Percentiles rank a stretch among this genome's conserved stretches.
phyloP scores from a whole-genome alignment of 2,888 invertebrate species.

The Agrotis segetum region DNA sequence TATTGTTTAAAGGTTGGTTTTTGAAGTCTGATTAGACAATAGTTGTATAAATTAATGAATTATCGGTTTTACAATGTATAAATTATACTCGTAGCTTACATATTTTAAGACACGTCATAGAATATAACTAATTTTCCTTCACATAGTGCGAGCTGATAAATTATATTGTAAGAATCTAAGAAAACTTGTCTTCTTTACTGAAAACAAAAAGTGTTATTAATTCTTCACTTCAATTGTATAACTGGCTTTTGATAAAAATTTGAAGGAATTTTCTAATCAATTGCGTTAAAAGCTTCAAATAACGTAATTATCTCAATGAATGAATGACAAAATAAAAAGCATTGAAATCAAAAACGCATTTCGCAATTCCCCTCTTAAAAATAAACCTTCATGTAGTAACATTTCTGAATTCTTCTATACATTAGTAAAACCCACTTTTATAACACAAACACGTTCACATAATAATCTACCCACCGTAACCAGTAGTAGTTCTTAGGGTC shows the following conservation, averaged over 20 bases:
- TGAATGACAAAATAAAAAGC: not conserved
- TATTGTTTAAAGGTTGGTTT: not conserved
- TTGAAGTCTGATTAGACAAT: not conserved
- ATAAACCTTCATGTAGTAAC: not conserved
- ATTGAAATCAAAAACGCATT: not conserved
- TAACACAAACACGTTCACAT: constrained; percentile 30
- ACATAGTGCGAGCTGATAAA: too few species aligned
- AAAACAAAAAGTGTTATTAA: too few species aligned
- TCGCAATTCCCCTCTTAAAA: not conserved
- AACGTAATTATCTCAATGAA: not conserved
- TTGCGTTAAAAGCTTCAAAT: too few species aligned
- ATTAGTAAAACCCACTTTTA: not conserved
- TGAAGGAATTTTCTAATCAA: too few species aligned
- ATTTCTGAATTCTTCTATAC: not conserved
- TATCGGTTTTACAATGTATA: not conserved
- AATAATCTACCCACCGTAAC: constrained; percentile 16
- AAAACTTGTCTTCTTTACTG: too few species aligned
- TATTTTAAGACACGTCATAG: too few species aligned
- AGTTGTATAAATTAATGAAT: not conserved
- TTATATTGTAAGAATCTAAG: too few species aligned
- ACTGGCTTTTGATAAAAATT: too few species aligned
- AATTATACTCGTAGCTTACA: too few species aligned
- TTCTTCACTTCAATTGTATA: too few species aligned
- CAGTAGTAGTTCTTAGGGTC: constrained; percentile 56
- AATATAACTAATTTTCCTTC: too few species aligned